These are phyloP conservation scores for Orchestes rusci DNA, from an alignment of 2,888 invertebrate species.

Conservation along the genomic window DNA sequence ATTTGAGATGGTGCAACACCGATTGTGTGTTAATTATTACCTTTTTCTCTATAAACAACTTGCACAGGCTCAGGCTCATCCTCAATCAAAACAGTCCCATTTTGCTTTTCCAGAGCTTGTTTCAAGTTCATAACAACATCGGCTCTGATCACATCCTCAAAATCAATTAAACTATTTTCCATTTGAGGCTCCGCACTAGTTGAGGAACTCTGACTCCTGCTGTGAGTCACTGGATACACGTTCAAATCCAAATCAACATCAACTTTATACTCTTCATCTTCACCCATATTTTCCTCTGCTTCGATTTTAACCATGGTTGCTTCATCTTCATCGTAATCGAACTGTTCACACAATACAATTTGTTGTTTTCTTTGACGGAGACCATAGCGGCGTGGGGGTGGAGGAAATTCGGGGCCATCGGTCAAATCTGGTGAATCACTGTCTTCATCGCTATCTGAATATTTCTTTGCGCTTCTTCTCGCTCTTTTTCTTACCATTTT, in stretches of 20 bases:
- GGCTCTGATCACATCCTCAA: slow-evolving; percentile 37
- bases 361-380: slow-evolving; percentile 33
- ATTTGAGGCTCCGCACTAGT: not conserved
- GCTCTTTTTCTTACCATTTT: slow-evolving; percentile 37
- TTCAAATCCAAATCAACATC: slow-evolving; percentile 29
- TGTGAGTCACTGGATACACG: not conserved
- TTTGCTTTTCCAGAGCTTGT: slow-evolving; percentile 29
- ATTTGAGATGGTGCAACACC: too few species aligned
- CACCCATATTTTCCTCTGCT: slow-evolving; percentile 17
- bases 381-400: slow-evolving; percentile 34
- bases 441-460: slow-evolving; percentile 33
- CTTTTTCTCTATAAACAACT: slow-evolving; percentile 13
- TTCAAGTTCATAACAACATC: slow-evolving; percentile 37
- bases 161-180: slow-evolving; percentile 33
- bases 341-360: slow-evolving; percentile 36
- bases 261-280: slow-evolving; percentile 35
- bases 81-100: slow-evolving; percentile 34
- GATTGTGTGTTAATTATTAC: too few species aligned
- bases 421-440: slow-evolving; percentile 29
- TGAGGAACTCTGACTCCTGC: not conserved
- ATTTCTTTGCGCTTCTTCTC: slow-evolving; percentile 19
- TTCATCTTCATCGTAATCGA: slow-evolving; percentile 47
- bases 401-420: slow-evolving; percentile 21
- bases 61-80: slow-evolving; percentile 28
- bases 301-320: slow-evolving; percentile 12